Conservation (phyloP, 2,888 invertebrate species). For the Actias luna region DNA sequence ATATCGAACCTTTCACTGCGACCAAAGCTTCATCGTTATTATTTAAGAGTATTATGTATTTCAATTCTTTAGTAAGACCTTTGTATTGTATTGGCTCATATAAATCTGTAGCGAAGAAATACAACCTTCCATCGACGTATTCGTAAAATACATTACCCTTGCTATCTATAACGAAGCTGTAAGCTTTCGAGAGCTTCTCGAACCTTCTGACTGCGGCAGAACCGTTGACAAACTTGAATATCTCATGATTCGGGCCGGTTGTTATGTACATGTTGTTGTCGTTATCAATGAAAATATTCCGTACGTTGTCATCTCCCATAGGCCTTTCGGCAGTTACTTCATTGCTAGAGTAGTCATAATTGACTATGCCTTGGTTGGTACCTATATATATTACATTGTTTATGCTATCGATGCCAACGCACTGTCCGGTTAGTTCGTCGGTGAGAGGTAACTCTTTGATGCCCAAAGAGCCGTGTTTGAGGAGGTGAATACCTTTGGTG, state of each 20-base stretch:
- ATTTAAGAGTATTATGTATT: constrained; percentile 64
- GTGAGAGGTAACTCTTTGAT: constrained; percentile 63
- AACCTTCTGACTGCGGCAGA: constrained; percentile 68
- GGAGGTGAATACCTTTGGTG: constrained; percentile 67
- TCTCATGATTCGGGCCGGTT: constrained; percentile 63
- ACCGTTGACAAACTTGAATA: constrained; percentile 65
- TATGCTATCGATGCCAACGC: constrained; percentile 55
- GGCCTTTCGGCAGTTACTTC: constrained; percentile 68
- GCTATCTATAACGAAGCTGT: constrained; percentile 62
- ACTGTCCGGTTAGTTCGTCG: constrained; percentile 66
- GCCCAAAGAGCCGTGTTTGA: constrained; percentile 67
- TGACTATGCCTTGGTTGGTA: constrained; percentile 68
- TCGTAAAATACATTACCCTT: constrained; percentile 71
- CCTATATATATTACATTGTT: constrained; percentile 66
- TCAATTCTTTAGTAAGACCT: constrained; percentile 69
- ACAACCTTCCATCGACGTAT: constrained; percentile 67
- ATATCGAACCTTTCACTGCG: constrained; percentile 68
- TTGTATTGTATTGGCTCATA: constrained; percentile 73
- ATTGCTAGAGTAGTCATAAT: constrained; percentile 60
- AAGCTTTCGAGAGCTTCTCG: constrained; percentile 68
- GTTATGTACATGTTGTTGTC: constrained; percentile 71
- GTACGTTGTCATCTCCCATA: constrained; percentile 71
- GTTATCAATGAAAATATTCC: constrained; percentile 66
- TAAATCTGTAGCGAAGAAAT: constrained; percentile 62
- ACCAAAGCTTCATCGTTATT: constrained; percentile 68